A percentile compares a stretch with the other conserved stretches of the same genome.
Evolutionary conservation across 2,888 invertebrate genomes (phyloP).

Genomic region (Idaea straminata): DNA sequence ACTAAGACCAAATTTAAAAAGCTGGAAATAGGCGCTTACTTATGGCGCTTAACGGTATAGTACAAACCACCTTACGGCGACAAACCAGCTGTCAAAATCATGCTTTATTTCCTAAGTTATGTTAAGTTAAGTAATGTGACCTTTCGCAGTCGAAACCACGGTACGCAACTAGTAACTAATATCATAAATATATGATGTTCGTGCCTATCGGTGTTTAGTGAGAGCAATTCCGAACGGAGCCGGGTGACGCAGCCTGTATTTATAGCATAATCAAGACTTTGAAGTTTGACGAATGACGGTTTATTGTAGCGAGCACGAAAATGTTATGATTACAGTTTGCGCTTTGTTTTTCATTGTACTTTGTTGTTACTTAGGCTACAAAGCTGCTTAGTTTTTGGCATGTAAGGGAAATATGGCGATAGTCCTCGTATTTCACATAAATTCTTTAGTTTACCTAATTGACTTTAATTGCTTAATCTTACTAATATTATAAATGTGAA

Average conservation of each 20-base stretch:
- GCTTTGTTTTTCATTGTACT: background rate
- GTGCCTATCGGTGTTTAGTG: slow-evolving; percentile 10
- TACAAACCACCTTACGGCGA: too few relatives aligned
- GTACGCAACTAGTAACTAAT: background rate
- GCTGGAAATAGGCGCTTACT: too few relatives aligned
- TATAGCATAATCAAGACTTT: slow-evolving; percentile 73
- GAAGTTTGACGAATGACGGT: slow-evolving; percentile 71
- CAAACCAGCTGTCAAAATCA: too few relatives aligned
- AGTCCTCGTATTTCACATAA: too few relatives aligned
- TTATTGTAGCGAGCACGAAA: slow-evolving; percentile 66
- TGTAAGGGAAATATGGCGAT: background rate
- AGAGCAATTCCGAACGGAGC: slow-evolving; percentile 12
- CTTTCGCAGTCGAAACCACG: background rate
- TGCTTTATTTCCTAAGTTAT: background rate
- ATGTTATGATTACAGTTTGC: background rate
- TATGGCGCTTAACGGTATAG: too few relatives aligned
- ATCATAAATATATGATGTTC: slow-evolving; percentile 7
- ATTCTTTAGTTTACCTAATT: too few relatives aligned
- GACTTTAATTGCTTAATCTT: too few relatives aligned
- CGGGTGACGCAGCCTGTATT: slow-evolving; percentile 47
- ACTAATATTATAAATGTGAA: too few relatives aligned
- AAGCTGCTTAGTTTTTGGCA: background rate
- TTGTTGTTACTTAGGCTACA: background rate
- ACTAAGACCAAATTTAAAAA: too few relatives aligned
- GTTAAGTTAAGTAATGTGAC: too few relatives aligned